A percentile compares a stretch with the other conserved stretches of the same genome.
Evolutionary conservation across 2,113 vertebrate genomes (phyloP).

Genomic region (Echinops telfairi): DNA sequence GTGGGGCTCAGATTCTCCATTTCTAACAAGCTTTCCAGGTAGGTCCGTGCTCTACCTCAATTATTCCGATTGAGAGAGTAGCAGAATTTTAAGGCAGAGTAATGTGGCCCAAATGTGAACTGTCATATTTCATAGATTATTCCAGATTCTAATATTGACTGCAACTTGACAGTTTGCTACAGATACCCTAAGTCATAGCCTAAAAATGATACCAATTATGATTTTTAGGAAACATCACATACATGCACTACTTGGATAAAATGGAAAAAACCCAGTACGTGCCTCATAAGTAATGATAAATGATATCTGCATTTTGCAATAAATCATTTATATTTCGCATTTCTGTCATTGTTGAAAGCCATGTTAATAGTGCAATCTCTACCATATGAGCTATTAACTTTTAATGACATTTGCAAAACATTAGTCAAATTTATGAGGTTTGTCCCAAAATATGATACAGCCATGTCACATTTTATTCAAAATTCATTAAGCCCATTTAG

Average conservation of each 20-base stretch:
- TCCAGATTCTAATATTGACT: neutral
- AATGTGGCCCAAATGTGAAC: neutral
- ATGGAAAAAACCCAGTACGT: constrained; percentile 27
- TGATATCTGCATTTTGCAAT: constrained; percentile 56
- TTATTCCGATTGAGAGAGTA: neutral
- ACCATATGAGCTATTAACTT: constrained; percentile 71
- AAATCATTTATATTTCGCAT: constrained; percentile 64
- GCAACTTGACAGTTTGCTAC: constrained; percentile 18
- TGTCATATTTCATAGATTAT: neutral
- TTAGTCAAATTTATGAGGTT: constrained; percentile 70
- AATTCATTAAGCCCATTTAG: constrained; percentile 73
- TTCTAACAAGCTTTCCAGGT: neutral
- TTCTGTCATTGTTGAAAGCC: constrained; percentile 59
- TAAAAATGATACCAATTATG: neutral
- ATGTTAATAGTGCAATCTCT: constrained; percentile 63
- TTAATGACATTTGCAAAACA: constrained; percentile 74
- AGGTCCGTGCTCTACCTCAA: neutral
- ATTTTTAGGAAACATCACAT: constrained; percentile 47
- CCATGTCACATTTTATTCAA: constrained; percentile 63
- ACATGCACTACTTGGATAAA: constrained; percentile 41
- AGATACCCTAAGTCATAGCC: neutral
- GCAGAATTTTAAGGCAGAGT: constrained; percentile 4
- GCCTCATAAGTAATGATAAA: constrained; percentile 66
- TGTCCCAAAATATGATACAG: constrained; percentile 39
- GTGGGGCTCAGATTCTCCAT: neutral